Evolutionary conservation across 2,888 invertebrate genomes (phyloP), one percentile per base, ranked within the genome.

Genomic region (Cataglyphis cursor): DNA sequence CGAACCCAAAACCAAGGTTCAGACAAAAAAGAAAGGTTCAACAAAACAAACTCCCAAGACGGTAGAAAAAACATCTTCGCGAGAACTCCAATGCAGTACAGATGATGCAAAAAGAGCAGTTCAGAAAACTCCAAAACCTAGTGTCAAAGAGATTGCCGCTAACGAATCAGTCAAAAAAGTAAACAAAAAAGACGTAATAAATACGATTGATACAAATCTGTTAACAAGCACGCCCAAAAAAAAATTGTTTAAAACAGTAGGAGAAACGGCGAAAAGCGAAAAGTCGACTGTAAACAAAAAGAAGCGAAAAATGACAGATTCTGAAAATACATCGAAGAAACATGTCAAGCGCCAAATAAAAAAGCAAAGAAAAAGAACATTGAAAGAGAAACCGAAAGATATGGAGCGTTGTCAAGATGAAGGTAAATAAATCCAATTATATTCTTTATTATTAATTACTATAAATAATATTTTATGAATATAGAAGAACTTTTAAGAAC

Each of bases 171-270:
- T 28, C 3, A 15, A 28, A 48, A 15, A 44, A n/a, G 0, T 0
- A 35, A 48, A 8, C 12, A 6, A 54, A 1, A 51, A 68, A 0
- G 10, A 75, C 1, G 10, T 31, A 35, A 31, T 1, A 5, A 74
- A 64, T 35, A 9, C n/a, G 3, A n/a, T 0, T 5, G 35, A 31
- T 44, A 31, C 35, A 31, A 18, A 70, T 70, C 12, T 41, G 2
- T 15, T 4, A 57, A 80, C 73, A 1, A 80, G 73, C 44, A 65
- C 65, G 3, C n/a, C 51, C 38, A 51, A 57, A 44, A 48, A 41
- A 38, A 24, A 70, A 31, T 9, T 6, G 10, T 0, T 24, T n/a
- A 31, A 8, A 6, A n/a, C 10, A 41, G 28, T 5, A 24, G 9
- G 18, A 57, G 35, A 21, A 6, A 28, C 18, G 31, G 44, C 38